Evolutionary conservation across 2,113 vertebrate genomes (phyloP).

Genomic region (Dendropsophus ebraccatus): DNA sequence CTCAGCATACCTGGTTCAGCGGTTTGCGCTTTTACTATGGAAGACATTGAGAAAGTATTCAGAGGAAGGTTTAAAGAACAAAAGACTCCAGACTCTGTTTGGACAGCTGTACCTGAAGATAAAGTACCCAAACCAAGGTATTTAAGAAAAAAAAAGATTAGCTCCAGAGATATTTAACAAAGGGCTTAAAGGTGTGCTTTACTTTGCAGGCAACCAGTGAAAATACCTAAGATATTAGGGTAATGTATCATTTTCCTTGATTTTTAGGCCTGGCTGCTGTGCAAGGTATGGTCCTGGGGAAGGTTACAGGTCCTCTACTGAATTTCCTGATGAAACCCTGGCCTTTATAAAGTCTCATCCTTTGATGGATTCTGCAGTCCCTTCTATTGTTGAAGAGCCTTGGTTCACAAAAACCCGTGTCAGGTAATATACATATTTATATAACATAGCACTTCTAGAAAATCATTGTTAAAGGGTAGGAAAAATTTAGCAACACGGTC

Average conservation of each 20-base stretch:
- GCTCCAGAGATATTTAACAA: not conserved
- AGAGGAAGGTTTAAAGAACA: constrained; percentile 95
- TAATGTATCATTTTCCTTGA: not conserved
- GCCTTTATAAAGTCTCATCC: constrained; percentile 98
- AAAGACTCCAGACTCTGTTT: constrained; percentile 94
- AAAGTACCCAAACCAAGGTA: constrained; percentile 95
- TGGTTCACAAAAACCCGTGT: constrained; percentile 99
- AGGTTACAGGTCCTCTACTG: constrained; percentile 90
- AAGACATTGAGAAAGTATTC: constrained; percentile 94
- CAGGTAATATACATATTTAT: constrained; percentile 78
- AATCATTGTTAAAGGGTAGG: not conserved
- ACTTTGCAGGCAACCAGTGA: not conserved
- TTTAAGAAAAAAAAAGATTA: constrained; percentile 17
- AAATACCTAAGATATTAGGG: not conserved
- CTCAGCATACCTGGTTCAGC: constrained; percentile 95
- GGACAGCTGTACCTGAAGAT: constrained; percentile 95
- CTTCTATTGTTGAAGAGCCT: constrained; percentile 89
- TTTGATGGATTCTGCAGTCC: constrained; percentile 92
- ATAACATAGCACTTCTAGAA: not conserved
- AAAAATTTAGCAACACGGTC: not conserved
- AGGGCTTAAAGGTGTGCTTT: constrained; percentile 17
- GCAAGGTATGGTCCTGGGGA: constrained; percentile 89
- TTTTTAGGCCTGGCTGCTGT: constrained; percentile 90
- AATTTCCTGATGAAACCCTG: constrained; percentile 95
- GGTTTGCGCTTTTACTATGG: constrained; percentile 96